These are phyloP conservation scores for Drosophila parabipectinata DNA, from an alignment of 1,140 invertebrate species.

Conservation along the genomic window DNA sequence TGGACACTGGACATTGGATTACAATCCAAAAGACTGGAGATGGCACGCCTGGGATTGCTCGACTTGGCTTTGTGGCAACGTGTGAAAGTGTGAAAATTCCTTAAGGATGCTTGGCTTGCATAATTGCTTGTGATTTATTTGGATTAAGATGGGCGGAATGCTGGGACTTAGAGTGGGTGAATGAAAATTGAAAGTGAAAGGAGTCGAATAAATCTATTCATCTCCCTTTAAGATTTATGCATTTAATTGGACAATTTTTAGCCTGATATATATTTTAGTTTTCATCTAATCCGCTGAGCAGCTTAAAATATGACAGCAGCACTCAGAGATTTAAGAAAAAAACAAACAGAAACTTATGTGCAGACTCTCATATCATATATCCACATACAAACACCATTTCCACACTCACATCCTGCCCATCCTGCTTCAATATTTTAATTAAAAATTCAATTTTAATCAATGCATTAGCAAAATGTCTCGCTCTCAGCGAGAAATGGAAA, in stretches of 20 bases:
- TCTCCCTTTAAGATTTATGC: not conserved
- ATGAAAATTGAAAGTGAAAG: constrained; percentile 54
- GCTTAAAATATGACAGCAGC: constrained; percentile 26
- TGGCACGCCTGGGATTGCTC: constrained; percentile 36
- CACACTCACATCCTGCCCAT: constrained; percentile 1
- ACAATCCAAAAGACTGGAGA: constrained; percentile 26
- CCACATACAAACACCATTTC: not conserved
- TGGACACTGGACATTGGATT: constrained; percentile 10
- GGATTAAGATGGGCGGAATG: constrained; percentile 62
- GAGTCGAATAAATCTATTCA: constrained; percentile 7
- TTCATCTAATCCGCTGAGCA: constrained; percentile 38
- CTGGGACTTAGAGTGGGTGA: not conserved
- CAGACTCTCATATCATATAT: constrained; percentile 1
- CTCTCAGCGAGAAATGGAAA: constrained; percentile 65
- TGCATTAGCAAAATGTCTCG: constrained; percentile 83
- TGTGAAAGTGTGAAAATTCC: constrained; percentile 80
- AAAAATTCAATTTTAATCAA: constrained; percentile 84
- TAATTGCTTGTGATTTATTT: constrained; percentile 80
- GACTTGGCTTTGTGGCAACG: constrained; percentile 54
- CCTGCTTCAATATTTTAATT: constrained; percentile 76
- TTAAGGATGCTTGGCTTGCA: constrained; percentile 76
- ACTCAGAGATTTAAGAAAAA: constrained; percentile 25
- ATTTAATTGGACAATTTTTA: constrained; percentile 10
- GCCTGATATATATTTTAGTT: not conserved
- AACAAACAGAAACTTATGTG: constrained; percentile 36